Evolutionary conservation across 2,888 invertebrate genomes (phyloP).

Genomic region (Macrosoma leucophasiata): DNA sequence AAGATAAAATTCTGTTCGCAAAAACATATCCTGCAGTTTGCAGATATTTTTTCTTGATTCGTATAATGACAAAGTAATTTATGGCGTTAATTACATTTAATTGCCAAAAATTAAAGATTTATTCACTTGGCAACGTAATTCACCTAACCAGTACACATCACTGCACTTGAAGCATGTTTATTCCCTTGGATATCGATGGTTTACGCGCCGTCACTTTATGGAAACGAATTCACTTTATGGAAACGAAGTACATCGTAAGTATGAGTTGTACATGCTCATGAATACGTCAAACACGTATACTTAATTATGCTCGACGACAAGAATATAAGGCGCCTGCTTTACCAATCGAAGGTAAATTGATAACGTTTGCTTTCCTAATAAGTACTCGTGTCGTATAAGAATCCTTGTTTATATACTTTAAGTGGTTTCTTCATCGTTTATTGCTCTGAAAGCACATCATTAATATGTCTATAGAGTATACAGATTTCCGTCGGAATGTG

Average conservation of each 20-base stretch:
- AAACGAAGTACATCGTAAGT: conserved; percentile 33
- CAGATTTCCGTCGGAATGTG: no score
- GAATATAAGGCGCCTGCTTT: conserved; percentile 17
- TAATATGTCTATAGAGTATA: no score
- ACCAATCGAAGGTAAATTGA: no score
- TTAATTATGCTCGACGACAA: conserved; percentile 24
- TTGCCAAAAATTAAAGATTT: conserved; percentile 9
- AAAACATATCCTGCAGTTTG: conserved; percentile 18
- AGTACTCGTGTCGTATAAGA: no score
- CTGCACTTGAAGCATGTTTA: conserved; percentile 26
- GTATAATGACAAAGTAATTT: no score
- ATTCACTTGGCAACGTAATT: conserved; percentile 12
- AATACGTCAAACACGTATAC: no score
- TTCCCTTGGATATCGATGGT: conserved; percentile 31
- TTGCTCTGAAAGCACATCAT: no score
- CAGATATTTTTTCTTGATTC: conserved; percentile 13
- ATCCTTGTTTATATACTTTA: no score
- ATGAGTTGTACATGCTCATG: conserved; percentile 18
- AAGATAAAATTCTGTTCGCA: conserved; percentile 22
- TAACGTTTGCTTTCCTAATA: no score
- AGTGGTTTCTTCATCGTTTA: no score
- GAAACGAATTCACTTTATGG: conserved; percentile 45
- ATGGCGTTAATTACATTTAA: conserved; percentile 5
- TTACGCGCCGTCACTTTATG: conserved; percentile 52
- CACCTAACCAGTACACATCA: conserved; percentile 16